phyloP scores from a whole-genome alignment of 2,113 vertebrate genomes.

The Thamnaconus septentrionalis region DNA sequence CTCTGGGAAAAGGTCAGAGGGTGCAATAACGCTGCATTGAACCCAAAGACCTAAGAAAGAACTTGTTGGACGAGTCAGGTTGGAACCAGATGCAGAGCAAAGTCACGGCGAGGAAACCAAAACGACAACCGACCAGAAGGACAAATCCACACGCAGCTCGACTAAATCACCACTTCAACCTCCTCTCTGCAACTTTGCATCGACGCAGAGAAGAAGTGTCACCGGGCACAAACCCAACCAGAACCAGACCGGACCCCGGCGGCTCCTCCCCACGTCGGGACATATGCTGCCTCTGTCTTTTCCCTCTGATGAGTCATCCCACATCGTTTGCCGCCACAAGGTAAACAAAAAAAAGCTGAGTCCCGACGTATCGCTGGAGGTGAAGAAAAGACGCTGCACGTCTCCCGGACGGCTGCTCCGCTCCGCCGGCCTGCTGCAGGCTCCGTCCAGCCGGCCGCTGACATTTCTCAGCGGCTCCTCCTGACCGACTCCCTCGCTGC shows the following conservation, averaged over 20 bases:
- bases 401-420: no score
- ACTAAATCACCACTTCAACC: background rate
- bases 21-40: conserved; percentile 39
- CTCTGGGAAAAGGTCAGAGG: conserved; percentile 58
- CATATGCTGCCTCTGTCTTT: conserved; percentile 21
- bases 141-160: background rate
- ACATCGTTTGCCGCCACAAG: conserved; percentile 36
- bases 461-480: conserved; percentile 70
- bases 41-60: conserved; percentile 23
- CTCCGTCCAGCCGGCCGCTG: conserved; percentile 42
- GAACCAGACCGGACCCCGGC: conserved; percentile 30
- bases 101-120: background rate
- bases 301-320: conserved; percentile 72
- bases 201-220: conserved; percentile 1
- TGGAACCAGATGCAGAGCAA: conserved; percentile 10
- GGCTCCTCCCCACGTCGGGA: conserved; percentile 39
- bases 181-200: background rate
- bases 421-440: conserved; percentile 27
- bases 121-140: background rate
- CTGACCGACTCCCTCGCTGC: conserved; percentile 55
- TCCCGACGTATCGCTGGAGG: no score
- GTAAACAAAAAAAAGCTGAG: conserved; percentile 26
- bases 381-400: no score
- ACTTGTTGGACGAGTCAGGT: conserved; percentile 19
- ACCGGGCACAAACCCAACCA: conserved; percentile 6